Evolutionary conservation across 2,888 invertebrate species (phyloP).

Genomic region (Hirtodrosophila duncani): DNA sequence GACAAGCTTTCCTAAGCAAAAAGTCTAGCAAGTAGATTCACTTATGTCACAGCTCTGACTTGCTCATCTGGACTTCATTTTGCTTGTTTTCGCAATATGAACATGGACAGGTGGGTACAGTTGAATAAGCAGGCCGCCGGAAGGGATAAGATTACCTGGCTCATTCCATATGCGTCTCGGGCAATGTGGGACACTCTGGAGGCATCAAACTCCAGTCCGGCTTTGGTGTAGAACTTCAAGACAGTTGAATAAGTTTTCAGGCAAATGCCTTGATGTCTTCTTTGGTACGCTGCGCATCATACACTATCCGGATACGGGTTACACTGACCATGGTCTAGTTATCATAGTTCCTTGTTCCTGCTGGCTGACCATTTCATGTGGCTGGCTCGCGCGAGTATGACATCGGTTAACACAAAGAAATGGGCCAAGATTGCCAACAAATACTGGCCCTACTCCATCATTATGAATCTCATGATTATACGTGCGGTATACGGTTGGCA

Average conservation of each 20-base stretch:
- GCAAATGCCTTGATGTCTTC: constrained; percentile 89
- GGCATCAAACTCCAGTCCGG: constrained; percentile 80
- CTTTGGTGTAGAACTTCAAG: constrained; percentile 86
- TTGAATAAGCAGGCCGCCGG: constrained; percentile 76
- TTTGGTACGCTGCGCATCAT: constrained; percentile 86
- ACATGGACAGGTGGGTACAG: constrained; percentile 76
- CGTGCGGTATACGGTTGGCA: constrained; percentile 79
- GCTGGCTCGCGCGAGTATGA: constrained; percentile 85
- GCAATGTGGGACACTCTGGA: constrained; percentile 88
- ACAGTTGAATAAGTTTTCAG: constrained; percentile 90
- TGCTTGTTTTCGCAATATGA: constrained; percentile 20
- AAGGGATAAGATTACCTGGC: constrained; percentile 79
- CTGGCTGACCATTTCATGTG: constrained; percentile 92
- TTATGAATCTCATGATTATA: constrained; percentile 89
- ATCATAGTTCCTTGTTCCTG: constrained; percentile 87
- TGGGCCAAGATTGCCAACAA: constrained; percentile 87
- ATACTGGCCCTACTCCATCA: constrained; percentile 91
- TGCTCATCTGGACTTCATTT: constrained; percentile 39
- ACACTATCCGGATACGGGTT: constrained; percentile 86
- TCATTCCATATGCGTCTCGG: constrained; percentile 89
- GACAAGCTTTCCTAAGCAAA: too few species aligned
- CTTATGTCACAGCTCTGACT: constrained; percentile 3
- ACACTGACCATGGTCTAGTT: constrained; percentile 89
- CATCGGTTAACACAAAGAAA: constrained; percentile 84
- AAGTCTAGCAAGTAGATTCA: too few species aligned